Conservation (phyloP, 1,140 invertebrate genomes). For the Drosophila suzukii region DNA sequence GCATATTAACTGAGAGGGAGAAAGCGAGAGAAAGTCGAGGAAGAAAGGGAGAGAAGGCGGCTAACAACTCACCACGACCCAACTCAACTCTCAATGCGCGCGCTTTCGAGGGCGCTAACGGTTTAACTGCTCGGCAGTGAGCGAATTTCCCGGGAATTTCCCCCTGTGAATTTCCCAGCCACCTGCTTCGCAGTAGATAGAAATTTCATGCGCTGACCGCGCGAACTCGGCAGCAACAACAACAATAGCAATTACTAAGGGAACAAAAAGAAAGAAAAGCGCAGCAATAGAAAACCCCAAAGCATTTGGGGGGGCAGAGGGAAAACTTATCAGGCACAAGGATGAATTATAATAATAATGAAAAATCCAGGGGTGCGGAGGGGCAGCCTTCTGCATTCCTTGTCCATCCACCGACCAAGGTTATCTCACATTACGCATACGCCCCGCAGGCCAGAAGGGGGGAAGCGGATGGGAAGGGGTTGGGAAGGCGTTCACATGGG, state of each 20-base stretch:
- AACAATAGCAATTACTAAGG: conserved; percentile 27
- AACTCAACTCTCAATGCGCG: conserved; percentile 29
- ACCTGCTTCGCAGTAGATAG: conserved; percentile 24
- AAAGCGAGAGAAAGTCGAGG: neutral
- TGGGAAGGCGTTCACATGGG: neutral
- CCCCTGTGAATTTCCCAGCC: conserved; percentile 31
- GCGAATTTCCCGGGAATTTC: conserved; percentile 44
- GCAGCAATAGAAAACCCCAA: conserved; percentile 29
- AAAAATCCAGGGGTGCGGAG: conserved; percentile 26
- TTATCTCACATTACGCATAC: conserved; percentile 70
- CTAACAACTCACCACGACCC: conserved; percentile 33
- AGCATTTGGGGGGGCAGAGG: conserved; percentile 2
- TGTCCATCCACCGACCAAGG: conserved; percentile 58
- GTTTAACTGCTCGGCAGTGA: conserved; percentile 14
- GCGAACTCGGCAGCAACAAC: conserved; percentile 42
- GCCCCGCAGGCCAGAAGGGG: conserved; percentile 34
- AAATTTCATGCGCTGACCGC: conserved; percentile 53
- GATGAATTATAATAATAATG: conserved; percentile 71
- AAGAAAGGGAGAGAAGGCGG: conserved; percentile 6
- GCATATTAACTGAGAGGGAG: conserved; percentile 17
- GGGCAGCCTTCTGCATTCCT: conserved; percentile 27
- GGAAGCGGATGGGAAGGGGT: conserved; percentile 5
- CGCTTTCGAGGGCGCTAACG: conserved; percentile 5
- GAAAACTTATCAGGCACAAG: conserved; percentile 63
- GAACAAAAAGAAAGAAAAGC: conserved; percentile 18